Evolutionary conservation across 2,113 vertebrate genomes (phyloP), one percentile per base, ranked within the genome.

Genomic region (Triplophysa dalaica): DNA sequence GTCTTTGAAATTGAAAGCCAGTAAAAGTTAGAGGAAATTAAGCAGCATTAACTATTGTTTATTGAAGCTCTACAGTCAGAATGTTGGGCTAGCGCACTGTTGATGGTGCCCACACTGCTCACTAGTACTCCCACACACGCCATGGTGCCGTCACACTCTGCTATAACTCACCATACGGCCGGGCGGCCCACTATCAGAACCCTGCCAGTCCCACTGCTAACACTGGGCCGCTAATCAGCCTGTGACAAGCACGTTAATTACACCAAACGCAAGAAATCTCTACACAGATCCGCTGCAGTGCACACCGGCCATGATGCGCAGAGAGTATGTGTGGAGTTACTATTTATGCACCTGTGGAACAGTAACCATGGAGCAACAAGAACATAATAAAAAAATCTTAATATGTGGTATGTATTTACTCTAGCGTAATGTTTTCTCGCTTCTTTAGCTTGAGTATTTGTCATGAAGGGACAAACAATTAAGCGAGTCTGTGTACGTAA

Each of bases 201-300:
- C 64, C 72, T 69, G 79, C 7, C 73, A 41, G 41, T 54, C 29
- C 43, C 65, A 69, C 14, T 70, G 72, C 72, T 38, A 58, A 77
- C 38, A 41, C 14, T 58, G 22, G 48, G 2, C 8, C 48, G 11
- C 60, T 69, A 45, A 58, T 68, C 66, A 75, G 24, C 33, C 63
- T 52, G 8, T 9, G 72, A 66, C 72, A 61, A 61, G 58, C 33
- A 48, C 75, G 60, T 80, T 77, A 77, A 80, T 83, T 80, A 75
- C 29, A 66, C 60, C n/a, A 22, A 69, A 70, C 38, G n/a, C 19
- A 76, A 61, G 38, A 50, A 33, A 67, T 22, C 17, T 21, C 65
- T 48, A 62, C 16, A 48, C 33, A 56, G 74, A 56, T 12, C 38
- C 26, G 70, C 33, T 50, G 72, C 60, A n/a, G 43, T 56, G 41